Base-by-base conservation (phyloP, 2,113 vertebrate species). In the Climacteris rufus region DNA sequence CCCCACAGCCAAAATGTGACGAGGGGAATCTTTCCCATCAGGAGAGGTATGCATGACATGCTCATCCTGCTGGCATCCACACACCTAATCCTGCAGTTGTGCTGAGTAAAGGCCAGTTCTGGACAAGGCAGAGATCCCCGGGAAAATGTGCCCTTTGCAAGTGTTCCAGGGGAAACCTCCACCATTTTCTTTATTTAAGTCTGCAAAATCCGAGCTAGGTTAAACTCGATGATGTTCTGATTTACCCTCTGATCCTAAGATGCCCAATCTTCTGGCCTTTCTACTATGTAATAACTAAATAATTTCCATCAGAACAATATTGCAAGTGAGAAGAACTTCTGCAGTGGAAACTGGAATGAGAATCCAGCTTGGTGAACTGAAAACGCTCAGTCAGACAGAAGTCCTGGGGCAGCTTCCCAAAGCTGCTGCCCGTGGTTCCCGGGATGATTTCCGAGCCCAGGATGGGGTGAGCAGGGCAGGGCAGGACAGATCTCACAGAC, bases 1-100 rank as follows among this genome's bases (percentile, higher is more conserved):
- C 10, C 12, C 44, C 25, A 10, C 7, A 57, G 57, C 33, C 49
- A 13, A 71, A 81, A 64, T 9, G 33, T 0, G 10, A 64, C 64
- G 52, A 76, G 57, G 28, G 69, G 49, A 80, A 65, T 69, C 31
- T 79, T 71, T 75, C 44, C 39, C 40, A 19, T 33, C 0, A 0
- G 23, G 61, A 47, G 28, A 87, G 70, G 69, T 60, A 45, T 75
- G 70, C 1, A 4, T 64, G 81, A 30, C 5, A 2, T 14, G 28
- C 83, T 95, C 61, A 37, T 87, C 69, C 84, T 56, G 69, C 70
- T 84, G 89, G 81, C 81, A 95, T 89, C 87, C 25, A 8, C 64
- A 71, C 91, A 85, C 87, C 89, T 91, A 76, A 93, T 89, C 83
- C 85, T 63, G 83, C 87, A 91, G 77, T 22, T 89, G 89, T 91